These are phyloP conservation scores for Macaria notata DNA, from an alignment of 2,888 invertebrate species.

Conservation along the genomic window DNA sequence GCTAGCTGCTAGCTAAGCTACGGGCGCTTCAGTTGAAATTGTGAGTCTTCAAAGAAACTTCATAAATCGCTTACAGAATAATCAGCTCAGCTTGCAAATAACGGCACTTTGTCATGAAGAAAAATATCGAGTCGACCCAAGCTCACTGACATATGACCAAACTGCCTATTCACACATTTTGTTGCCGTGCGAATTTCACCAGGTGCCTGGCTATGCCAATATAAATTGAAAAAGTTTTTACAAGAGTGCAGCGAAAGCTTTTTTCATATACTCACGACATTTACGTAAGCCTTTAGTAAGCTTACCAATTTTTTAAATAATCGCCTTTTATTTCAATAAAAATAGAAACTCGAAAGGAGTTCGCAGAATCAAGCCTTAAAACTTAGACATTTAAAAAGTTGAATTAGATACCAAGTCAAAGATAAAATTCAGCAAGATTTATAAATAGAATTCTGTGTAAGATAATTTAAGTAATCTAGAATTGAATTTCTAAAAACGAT, in stretches of 20 bases:
- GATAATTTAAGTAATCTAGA: too few relatives aligned
- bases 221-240: constrained; percentile 28
- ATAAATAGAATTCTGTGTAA: not conserved
- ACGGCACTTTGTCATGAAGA: constrained; percentile 4
- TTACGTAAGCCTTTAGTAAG: constrained; percentile 8
- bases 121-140: constrained; percentile 2
- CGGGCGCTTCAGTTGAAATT: not conserved
- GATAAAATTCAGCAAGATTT: not conserved
- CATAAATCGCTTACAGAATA: constrained; percentile 1
- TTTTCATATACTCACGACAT: constrained; percentile 5
- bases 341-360: too few relatives aligned
- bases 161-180: constrained; percentile 3
- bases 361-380: too few relatives aligned
- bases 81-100: constrained; percentile 6
- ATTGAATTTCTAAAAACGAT: not conserved
- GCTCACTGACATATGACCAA: not conserved
- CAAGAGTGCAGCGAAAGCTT: constrained; percentile 20
- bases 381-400: not conserved
- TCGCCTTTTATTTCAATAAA: too few relatives aligned
- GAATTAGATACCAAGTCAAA: not conserved
- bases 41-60: not conserved
- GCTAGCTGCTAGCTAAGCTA: too few relatives aligned
- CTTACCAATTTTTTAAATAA: too few relatives aligned
- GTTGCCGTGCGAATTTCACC: constrained; percentile 5
- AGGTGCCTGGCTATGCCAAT: constrained; percentile 15